Evolutionary conservation across 2,888 invertebrate species (phyloP), one percentile per base, ranked within the genome.

Genomic region (Romanomermis culicivorax): DNA sequence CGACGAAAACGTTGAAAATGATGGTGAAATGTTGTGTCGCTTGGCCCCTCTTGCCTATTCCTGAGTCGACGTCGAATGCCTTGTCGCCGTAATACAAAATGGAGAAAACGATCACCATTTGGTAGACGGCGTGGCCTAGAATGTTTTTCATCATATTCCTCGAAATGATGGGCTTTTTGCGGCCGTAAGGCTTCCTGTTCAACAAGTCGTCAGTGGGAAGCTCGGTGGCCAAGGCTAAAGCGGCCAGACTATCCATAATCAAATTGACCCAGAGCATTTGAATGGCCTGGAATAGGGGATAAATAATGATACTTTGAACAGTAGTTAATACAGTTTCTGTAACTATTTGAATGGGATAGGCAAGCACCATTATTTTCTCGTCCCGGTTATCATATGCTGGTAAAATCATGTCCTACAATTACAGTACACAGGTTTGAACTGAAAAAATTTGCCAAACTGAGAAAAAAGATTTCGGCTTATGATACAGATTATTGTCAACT

Each of bases 81-180:
- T 30, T 2, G 20, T 36, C 20, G 88, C 93, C 95, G 64, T 80
- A 78, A 77, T 93, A 97, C 56, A 97, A 78, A 63, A 97, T 77
- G 59, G 81, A 75, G 77, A 97, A 91, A 68, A 97, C 86, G 67
- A 97, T 82, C 65, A 80, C 77, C 64, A 97, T 79, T 74, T 97
- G 95, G 74, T 95, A 97, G 64, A 95, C 73, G 61, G 87, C 86
- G 75, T 97, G 95, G 58, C 93, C 93, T 61, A 93, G n/a, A 72
- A 97, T 97, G 73, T 97, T 97, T 77, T 97, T 95, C 85, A 89
- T 88, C 84, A 97, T 97, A 70, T 86, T 88, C 71, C 89, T 80
- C 3, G 72, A 58, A 57, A 75, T 75, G 60, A 75, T 71, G 59
- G 74, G 71, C 64, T 70, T 69, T 67, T 75, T 75, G 51, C 71